phyloP scores from a whole-genome alignment of 2,797 vertebrate genomes.

The Galagoides demidoff region DNA sequence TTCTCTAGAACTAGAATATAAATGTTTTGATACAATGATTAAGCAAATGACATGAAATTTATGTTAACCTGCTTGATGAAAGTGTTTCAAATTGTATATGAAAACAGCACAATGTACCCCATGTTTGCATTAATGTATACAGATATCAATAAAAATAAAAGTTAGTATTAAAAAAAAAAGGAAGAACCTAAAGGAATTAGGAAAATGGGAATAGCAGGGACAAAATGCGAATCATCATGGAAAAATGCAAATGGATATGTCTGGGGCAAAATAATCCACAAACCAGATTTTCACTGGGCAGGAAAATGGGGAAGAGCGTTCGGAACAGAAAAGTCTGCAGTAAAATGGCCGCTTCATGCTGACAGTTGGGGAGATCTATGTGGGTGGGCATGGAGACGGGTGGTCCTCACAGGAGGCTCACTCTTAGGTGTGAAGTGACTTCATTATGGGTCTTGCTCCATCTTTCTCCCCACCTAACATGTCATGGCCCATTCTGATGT shows the following conservation, averaged over 20 bases:
- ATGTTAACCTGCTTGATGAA: too few relatives aligned
- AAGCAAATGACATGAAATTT: too few relatives aligned
- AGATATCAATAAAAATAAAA: too few relatives aligned
- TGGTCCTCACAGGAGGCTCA: not conserved
- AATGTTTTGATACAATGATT: too few relatives aligned
- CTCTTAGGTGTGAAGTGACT: not conserved
- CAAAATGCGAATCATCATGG: constrained; percentile 58
- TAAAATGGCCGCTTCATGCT: not conserved
- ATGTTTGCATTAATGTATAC: too few relatives aligned
- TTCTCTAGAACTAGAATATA: too few relatives aligned
- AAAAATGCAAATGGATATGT: constrained; percentile 74
- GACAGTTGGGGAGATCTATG: not conserved
- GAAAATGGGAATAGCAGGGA: constrained; percentile 73
- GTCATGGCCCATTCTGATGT: accelerated
- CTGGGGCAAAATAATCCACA: constrained; percentile 70
- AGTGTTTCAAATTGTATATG: too few relatives aligned
- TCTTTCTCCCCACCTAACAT: accelerated
- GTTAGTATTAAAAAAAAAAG: too few relatives aligned
- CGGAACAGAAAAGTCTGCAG: not conserved
- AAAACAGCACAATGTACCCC: too few relatives aligned
- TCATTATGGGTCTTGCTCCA: not conserved
- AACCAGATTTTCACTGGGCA: constrained; percentile 70
- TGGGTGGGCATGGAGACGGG: not conserved
- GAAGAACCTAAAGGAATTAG: constrained; percentile 74
- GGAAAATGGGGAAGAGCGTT: not conserved